Conservation (phyloP, 2,113 vertebrate species). For the Symphodus melops region DNA sequence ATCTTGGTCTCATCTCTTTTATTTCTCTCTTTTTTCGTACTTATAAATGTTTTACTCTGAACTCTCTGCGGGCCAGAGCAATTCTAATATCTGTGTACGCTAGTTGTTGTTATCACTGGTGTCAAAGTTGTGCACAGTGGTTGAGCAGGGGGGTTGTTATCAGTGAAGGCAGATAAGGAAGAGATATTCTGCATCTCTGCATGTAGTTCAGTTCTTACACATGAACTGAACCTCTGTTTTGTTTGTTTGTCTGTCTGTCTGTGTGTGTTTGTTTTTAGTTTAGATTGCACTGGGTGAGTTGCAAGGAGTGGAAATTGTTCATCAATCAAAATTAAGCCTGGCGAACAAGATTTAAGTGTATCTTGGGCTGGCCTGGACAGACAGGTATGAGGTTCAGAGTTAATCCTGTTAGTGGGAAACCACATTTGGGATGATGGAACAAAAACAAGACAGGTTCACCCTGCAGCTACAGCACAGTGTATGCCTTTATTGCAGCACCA, state of each 20-base stretch:
- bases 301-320: conserved; percentile 13
- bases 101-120: conserved; percentile 37
- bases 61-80: conserved; percentile 8
- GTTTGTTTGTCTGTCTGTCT: background rate
- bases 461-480: conserved; percentile 25
- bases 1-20: background rate
- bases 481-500: conserved; percentile 26
- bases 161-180: conserved; percentile 40
- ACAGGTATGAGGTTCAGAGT: conserved; percentile 55
- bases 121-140: conserved; percentile 28
- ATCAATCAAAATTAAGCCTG: conserved; percentile 46
- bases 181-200: conserved; percentile 1
- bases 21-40: background rate
- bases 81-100: conserved; percentile 32
- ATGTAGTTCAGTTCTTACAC: conserved; percentile 22
- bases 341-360: conserved; percentile 56
- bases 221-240: conserved; percentile 10
- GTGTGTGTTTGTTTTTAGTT: conserved; percentile 18
- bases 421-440: conserved; percentile 18
- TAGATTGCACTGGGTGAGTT: conserved; percentile 24
- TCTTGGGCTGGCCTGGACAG: conserved; percentile 30
- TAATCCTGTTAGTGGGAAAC: conserved; percentile 49
- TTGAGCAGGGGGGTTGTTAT: conserved; percentile 34
- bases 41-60: conserved; percentile 16
- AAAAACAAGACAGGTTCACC: conserved; percentile 38